Evolutionary conservation across 2,888 invertebrate genomes (phyloP).

Genomic region (Tetanocera ferruginea): DNA sequence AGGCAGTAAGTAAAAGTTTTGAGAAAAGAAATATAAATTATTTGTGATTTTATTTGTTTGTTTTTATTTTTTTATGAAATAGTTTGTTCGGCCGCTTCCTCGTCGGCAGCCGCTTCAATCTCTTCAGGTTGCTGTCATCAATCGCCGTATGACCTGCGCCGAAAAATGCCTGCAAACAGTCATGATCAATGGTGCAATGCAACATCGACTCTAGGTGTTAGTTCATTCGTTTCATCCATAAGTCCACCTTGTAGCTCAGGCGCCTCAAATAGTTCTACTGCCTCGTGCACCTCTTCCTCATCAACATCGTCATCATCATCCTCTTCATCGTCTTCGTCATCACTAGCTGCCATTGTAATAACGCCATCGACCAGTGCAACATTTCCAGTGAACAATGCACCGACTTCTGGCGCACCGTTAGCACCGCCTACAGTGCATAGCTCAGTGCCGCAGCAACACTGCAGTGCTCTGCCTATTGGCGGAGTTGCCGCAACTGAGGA

Average conservation of each 20-base stretch:
- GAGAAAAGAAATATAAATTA: not conserved
- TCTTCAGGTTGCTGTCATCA: slow-evolving; percentile 75
- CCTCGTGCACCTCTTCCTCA: slow-evolving; percentile 39
- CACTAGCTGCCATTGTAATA: slow-evolving; percentile 61
- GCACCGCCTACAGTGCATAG: slow-evolving; percentile 65
- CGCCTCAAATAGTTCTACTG: slow-evolving; percentile 17
- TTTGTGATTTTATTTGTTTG: not conserved
- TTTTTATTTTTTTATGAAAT: slow-evolving; percentile 27
- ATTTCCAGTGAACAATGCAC: slow-evolving; percentile 63
- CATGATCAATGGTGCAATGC: slow-evolving; percentile 66
- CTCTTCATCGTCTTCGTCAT: slow-evolving; percentile 52
- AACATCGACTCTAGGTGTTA: slow-evolving; percentile 28
- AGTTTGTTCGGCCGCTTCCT: slow-evolving; percentile 44
- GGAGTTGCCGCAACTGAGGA: slow-evolving; percentile 63
- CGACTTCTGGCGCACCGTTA: slow-evolving; percentile 63
- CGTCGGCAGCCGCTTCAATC: slow-evolving; percentile 48
- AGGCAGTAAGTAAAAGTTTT: slow-evolving; percentile 40
- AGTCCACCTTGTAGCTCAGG: slow-evolving; percentile 48
- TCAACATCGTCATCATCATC: slow-evolving; percentile 57
- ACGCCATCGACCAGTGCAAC: slow-evolving; percentile 65
- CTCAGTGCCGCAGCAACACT: slow-evolving; percentile 65
- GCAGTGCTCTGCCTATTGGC: slow-evolving; percentile 64
- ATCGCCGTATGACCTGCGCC: slow-evolving; percentile 89
- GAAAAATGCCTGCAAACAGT: slow-evolving; percentile 75
- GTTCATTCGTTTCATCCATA: slow-evolving; percentile 44